These are phyloP conservation scores for Ptilodon capucinus DNA, from an alignment of 2,888 invertebrate species.

Conservation along the genomic window DNA sequence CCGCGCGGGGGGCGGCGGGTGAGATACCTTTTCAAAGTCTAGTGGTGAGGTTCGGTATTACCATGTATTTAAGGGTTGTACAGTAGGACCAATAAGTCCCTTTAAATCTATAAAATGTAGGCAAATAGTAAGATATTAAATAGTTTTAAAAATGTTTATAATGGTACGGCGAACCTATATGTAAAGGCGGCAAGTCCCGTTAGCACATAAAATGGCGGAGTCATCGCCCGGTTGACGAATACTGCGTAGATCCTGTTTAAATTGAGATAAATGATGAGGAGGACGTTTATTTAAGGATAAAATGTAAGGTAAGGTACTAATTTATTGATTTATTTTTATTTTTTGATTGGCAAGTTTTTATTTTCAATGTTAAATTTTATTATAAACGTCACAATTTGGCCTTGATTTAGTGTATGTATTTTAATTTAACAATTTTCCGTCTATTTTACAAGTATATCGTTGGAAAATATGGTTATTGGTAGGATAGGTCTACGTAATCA, in stretches of 20 bases:
- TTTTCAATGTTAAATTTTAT: constrained; percentile 8
- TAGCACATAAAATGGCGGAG: constrained; percentile 60
- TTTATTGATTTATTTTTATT: constrained; percentile 27
- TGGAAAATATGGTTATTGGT: not conserved
- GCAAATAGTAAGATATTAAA: constrained; percentile 31
- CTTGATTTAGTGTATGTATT: constrained; percentile 30
- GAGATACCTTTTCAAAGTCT: constrained; percentile 53
- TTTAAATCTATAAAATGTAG: constrained; percentile 54
- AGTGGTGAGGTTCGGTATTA: constrained; percentile 50
- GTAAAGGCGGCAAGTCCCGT: constrained; percentile 48
- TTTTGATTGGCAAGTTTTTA: constrained; percentile 13
- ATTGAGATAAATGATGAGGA: constrained; percentile 35
- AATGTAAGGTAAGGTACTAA: constrained; percentile 56
- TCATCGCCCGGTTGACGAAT: constrained; percentile 64
- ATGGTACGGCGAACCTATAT: constrained; percentile 33
- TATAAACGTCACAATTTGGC: constrained; percentile 29
- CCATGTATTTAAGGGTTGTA: constrained; percentile 36
- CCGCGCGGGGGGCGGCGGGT: constrained; percentile 18
- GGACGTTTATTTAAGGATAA: constrained; percentile 41
- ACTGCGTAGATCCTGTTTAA: constrained; percentile 47
- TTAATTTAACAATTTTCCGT: too few species aligned
- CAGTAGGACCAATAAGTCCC: constrained; percentile 37
- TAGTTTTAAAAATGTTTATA: constrained; percentile 41
- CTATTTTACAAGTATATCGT: too few species aligned
- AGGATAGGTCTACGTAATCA: too few species aligned